Conservation (phyloP, 2,888 invertebrate genomes). For the Cyaniris semiargus region DNA sequence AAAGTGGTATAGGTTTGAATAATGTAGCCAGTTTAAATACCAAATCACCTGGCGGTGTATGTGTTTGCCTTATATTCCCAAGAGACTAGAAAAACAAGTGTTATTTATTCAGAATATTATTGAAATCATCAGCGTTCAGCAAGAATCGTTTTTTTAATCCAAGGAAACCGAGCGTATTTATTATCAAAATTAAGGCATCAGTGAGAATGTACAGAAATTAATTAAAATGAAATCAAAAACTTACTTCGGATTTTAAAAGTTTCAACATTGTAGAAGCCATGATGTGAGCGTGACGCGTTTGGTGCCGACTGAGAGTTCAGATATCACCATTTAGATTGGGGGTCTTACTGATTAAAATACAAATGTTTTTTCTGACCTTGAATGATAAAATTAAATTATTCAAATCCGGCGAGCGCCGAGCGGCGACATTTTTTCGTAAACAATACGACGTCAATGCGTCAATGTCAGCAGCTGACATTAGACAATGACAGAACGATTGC, state of each 20-base stretch:
- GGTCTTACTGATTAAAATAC: constrained; percentile 68
- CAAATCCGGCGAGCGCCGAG: constrained; percentile 52
- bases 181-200: background rate
- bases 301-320: constrained; percentile 23
- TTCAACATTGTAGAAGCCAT: constrained; percentile 73
- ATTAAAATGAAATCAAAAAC: constrained; percentile 45
- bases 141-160: constrained; percentile 17
- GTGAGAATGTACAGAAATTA: constrained; percentile 33
- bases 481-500: background rate
- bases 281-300: constrained; percentile 40
- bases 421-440: constrained; percentile 42
- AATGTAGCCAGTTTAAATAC: constrained; percentile 59
- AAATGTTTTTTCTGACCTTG: constrained; percentile 68
- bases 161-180: background rate
- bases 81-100: constrained; percentile 37
- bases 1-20: constrained; percentile 51
- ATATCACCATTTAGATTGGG: constrained; percentile 31
- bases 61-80: constrained; percentile 42
- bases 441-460: background rate
- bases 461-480: constrained; percentile 19
- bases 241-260: constrained; percentile 71
- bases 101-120: constrained; percentile 30
- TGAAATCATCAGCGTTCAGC: background rate
- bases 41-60: constrained; percentile 60
- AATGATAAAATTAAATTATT: constrained; percentile 69